A percentile compares a stretch with the other conserved stretches of the same genome.
Conservation (phyloP, 2,888 invertebrate genomes). For the Idaea biselata region DNA sequence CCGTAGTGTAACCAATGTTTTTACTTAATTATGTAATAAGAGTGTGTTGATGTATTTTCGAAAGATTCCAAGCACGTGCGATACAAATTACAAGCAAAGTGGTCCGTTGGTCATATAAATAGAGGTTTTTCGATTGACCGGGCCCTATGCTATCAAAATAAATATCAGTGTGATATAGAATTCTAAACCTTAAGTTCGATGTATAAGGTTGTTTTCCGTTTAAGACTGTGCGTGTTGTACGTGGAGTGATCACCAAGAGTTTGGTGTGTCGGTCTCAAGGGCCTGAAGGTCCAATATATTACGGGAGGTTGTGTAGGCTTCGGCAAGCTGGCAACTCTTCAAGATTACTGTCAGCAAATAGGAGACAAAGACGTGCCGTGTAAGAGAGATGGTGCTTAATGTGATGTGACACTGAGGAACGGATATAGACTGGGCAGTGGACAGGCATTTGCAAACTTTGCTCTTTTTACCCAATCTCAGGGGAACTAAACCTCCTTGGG, state of each 20-base stretch:
- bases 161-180: constrained; percentile 26
- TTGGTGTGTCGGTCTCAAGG: constrained; percentile 57
- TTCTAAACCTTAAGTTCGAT: constrained; percentile 18
- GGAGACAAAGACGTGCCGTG: constrained; percentile 56
- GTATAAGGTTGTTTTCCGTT: neutral
- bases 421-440: neutral
- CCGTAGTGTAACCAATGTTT: constrained; percentile 2
- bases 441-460: constrained; percentile 33
- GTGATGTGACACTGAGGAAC: constrained; percentile 28
- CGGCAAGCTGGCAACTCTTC: constrained; percentile 52
- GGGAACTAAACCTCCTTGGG: neutral
- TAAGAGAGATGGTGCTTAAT: constrained; percentile 54
- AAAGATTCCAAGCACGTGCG: constrained; percentile 54
- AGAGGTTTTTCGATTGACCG: constrained; percentile 59
- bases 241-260: constrained; percentile 47
- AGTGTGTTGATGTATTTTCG: constrained; percentile 20
- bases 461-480: constrained; percentile 27
- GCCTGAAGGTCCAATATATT: constrained; percentile 66
- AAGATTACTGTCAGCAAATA: constrained; percentile 72
- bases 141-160: constrained; percentile 58
- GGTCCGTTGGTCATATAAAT: constrained; percentile 62
- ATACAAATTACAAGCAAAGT: constrained; percentile 67
- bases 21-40: constrained; percentile 31
- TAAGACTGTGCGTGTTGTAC: neutral
- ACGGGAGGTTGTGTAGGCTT: constrained; percentile 36